phyloP scores from a whole-genome alignment of 2,113 vertebrate genomes.

The Pelecanus crispus region DNA sequence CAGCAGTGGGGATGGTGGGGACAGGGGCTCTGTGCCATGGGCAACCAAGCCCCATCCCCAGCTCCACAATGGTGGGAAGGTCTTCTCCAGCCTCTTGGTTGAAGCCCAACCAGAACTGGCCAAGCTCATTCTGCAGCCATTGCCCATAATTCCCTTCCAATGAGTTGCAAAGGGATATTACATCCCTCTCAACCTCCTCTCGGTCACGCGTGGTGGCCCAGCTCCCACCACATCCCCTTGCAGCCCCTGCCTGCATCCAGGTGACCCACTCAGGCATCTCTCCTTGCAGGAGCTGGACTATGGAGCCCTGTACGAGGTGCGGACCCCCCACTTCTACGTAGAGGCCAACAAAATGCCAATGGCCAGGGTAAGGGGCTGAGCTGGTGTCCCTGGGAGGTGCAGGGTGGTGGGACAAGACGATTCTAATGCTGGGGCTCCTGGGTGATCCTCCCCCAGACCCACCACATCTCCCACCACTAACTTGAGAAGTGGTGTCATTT shows the following conservation, averaged over 20 bases:
- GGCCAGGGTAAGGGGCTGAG: conserved; percentile 70
- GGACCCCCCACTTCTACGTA: conserved; percentile 85
- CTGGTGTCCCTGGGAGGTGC: neutral
- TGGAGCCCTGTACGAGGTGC: conserved; percentile 82
- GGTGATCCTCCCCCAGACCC: neutral
- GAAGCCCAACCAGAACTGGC: fast-evolving
- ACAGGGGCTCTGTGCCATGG: fast-evolving
- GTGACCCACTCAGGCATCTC: neutral
- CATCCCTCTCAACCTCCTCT: neutral
- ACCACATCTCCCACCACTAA: neutral
- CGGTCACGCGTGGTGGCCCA: fast-evolving
- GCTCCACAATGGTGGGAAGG: neutral
- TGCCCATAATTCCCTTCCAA: neutral
- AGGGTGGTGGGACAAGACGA: neutral
- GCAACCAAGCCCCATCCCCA: neutral
- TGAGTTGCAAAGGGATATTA: neutral
- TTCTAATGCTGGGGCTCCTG: neutral
- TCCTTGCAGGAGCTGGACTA: conserved; percentile 82
- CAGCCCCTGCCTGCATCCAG: neutral
- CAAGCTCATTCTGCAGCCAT: fast-evolving
- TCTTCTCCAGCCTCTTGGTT: neutral
- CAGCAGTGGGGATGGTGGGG: no score
- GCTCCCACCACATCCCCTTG: neutral
- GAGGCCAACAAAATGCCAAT: conserved; percentile 90
- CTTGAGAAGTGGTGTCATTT: neutral